Evolutionary conservation across 1,140 invertebrate genomes (phyloP).

Genomic region (Pseudomyrmex concolor): DNA sequence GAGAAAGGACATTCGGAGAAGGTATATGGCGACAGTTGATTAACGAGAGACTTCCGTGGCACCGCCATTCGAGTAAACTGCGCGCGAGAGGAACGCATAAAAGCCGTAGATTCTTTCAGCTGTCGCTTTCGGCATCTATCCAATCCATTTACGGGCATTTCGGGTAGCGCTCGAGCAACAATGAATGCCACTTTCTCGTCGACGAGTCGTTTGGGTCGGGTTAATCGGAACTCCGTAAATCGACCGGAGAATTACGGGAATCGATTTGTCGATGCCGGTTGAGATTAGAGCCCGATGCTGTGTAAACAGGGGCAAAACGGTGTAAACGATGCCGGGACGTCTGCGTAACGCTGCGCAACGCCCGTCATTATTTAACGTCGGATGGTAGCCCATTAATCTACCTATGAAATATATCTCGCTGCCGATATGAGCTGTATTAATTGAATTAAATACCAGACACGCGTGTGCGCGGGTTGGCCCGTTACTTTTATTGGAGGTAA

Average conservation of each 20-base stretch:
- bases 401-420: constrained; percentile 42
- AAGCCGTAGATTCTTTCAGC: constrained; percentile 49
- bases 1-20: not conserved
- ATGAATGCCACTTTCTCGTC: constrained; percentile 51
- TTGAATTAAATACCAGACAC: constrained; percentile 30
- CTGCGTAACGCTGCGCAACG: constrained; percentile 32
- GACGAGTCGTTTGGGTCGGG: constrained; percentile 55
- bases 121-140: constrained; percentile 49
- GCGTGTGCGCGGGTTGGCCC: too few species aligned
- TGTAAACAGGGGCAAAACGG: constrained; percentile 65
- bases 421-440: constrained; percentile 39
- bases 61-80: not conserved
- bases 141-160: constrained; percentile 55
- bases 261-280: constrained; percentile 68
- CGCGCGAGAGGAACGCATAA: not conserved
- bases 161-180: constrained; percentile 45
- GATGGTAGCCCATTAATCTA: constrained; percentile 49
- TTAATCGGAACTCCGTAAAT: constrained; percentile 72
- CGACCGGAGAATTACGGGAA: constrained; percentile 71
- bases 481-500: constrained; percentile 3
- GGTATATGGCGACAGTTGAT: constrained; percentile 22
- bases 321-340: constrained; percentile 68
- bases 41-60: constrained; percentile 4
- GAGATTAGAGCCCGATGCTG: constrained; percentile 64
- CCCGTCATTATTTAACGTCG: constrained; percentile 53